Conservation (phyloP, 2,888 invertebrate species). For the Eucera pruinosa region DNA sequence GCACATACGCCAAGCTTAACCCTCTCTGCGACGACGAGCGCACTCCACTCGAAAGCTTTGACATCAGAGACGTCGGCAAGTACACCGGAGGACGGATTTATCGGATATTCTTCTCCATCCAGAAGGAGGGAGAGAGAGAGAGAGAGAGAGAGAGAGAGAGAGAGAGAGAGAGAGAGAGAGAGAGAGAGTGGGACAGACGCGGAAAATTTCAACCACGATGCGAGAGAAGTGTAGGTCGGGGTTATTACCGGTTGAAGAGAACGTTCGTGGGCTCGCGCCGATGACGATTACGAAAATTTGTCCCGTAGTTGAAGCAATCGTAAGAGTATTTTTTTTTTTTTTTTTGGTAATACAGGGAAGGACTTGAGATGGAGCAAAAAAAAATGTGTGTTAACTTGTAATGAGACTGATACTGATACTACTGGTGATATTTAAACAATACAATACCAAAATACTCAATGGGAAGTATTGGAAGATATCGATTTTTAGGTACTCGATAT, state of each 20-base stretch:
- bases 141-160: slow-evolving; percentile 29
- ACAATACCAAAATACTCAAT: too few relatives aligned
- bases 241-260: slow-evolving; percentile 43
- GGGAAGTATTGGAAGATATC: too few relatives aligned
- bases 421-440: too few relatives aligned
- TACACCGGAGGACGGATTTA: slow-evolving; percentile 67
- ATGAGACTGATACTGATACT: too few relatives aligned
- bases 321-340: too few relatives aligned
- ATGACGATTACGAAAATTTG: slow-evolving; percentile 9
- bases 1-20: slow-evolving; percentile 40
- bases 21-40: slow-evolving; percentile 51
- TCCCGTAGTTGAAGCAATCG: slow-evolving; percentile 1
- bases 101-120: slow-evolving; percentile 65
- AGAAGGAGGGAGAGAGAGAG: slow-evolving; percentile 1
- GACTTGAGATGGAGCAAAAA: too few relatives aligned
- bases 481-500: too few relatives aligned
- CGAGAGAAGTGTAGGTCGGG: neutral
- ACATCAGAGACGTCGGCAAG: slow-evolving; percentile 70
- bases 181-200: slow-evolving; percentile 23
- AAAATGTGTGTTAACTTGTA: too few relatives aligned
- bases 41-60: slow-evolving; percentile 72
- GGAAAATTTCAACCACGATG: slow-evolving; percentile 37
- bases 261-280: slow-evolving; percentile 14
- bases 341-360: too few relatives aligned
- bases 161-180: slow-evolving; percentile 14